Evolutionary conservation across 2,797 vertebrate genomes (phyloP).

Genomic region (Sebastes kiyomatsui): DNA sequence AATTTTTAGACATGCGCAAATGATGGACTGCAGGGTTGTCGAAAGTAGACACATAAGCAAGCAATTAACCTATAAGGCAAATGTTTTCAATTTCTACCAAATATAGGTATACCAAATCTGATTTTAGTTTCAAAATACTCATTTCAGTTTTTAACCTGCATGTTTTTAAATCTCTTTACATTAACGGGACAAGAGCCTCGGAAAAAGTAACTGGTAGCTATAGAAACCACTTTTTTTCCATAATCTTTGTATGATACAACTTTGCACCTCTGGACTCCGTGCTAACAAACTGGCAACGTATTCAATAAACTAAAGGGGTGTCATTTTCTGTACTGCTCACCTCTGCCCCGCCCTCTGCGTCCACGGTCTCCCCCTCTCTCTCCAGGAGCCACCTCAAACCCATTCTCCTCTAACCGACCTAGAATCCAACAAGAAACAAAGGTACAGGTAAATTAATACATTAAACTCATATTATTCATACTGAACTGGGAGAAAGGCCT

Average conservation of each 20-base stretch:
- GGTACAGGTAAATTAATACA: neutral
- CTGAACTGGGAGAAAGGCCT: neutral
- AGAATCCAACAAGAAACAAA: conserved; percentile 30
- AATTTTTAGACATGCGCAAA: neutral
- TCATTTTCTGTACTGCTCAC: conserved; percentile 69
- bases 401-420: conserved; percentile 94
- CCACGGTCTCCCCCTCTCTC: conserved; percentile 90
- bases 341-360: conserved; percentile 90
- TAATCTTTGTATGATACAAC: neutral
- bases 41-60: neutral
- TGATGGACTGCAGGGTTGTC: neutral
- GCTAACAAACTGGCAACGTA: neutral
- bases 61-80: neutral
- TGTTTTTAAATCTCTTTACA: neutral
- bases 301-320: neutral
- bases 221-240: neutral
- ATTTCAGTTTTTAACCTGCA: neutral
- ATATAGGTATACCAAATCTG: neutral
- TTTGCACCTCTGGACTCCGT: neutral
- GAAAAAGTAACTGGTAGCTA: neutral
- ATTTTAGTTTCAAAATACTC: neutral
- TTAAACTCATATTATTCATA: neutral
- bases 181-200: neutral
- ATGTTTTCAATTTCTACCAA: neutral
- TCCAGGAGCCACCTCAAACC: conserved; percentile 88